Evolutionary conservation across 2,888 invertebrate genomes (phyloP).

Genomic region (Lochmaea crataegi): DNA sequence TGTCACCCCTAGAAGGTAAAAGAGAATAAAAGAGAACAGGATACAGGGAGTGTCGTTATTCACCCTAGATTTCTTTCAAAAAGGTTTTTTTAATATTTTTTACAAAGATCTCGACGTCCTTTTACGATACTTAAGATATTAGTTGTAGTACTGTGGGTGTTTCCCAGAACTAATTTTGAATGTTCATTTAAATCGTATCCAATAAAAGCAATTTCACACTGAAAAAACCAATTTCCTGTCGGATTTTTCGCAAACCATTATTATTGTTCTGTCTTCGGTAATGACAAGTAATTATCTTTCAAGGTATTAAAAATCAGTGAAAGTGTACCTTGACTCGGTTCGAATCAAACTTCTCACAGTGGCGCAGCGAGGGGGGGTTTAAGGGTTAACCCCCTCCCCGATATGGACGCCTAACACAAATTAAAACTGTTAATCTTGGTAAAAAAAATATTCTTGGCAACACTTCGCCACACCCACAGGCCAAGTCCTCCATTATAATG

Average conservation of each 20-base stretch:
- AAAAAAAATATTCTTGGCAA: too few relatives aligned
- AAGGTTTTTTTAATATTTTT: too few relatives aligned
- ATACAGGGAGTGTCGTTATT: too few relatives aligned
- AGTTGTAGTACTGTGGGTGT: background rate
- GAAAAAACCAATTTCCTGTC: constrained; percentile 31
- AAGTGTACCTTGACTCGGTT: constrained; percentile 29
- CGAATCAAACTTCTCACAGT: background rate
- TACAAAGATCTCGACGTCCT: background rate
- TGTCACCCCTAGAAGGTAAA: too few relatives aligned
- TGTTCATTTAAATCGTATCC: constrained; percentile 4
- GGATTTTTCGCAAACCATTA: constrained; percentile 26
- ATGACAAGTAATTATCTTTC: constrained; percentile 35
- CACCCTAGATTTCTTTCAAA: too few relatives aligned
- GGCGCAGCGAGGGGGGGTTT: too few relatives aligned
- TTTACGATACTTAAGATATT: background rate
- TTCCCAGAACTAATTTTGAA: constrained; percentile 4
- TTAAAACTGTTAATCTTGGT: too few relatives aligned
- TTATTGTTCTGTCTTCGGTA: constrained; percentile 32
- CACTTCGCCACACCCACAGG: too few relatives aligned
- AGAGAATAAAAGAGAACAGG: too few relatives aligned
- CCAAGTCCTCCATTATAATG: too few relatives aligned
- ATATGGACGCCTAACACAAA: too few relatives aligned
- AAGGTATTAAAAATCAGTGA: constrained; percentile 38
- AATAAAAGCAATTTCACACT: constrained; percentile 19
- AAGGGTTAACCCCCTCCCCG: too few relatives aligned